Evolutionary conservation across 2,888 invertebrate genomes (phyloP), one percentile per base, ranked within the genome.

Genomic region (Drepana falcataria): DNA sequence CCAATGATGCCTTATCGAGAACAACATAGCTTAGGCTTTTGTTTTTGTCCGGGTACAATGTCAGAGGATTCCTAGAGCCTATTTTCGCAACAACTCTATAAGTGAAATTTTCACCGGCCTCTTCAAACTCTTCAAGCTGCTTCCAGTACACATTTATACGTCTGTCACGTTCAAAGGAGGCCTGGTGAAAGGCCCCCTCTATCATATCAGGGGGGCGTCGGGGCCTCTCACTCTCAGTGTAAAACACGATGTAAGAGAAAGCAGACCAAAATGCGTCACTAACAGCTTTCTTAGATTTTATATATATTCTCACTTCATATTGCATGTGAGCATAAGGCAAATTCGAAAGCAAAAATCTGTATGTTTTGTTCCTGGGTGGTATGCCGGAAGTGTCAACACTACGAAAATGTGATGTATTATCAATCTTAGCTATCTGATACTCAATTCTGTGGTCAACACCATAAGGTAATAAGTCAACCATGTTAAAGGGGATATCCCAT

Each of bases 101-200:
- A 2, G 90, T 91, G 71, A 97, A 96, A 71, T 95, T 92, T 4
- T 93, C 93, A 34, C 96, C 97, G 72, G 96, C 96, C 68, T 94
- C 92, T 65, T 94, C 91, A 73, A 92, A 92, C 49, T 92, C 91
- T 34, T 93, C 92, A 53, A 97, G 92, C 61, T 94, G 93, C 73
- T 95, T 94, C 96, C 97, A 97, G 78, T 96, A 97, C 35, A 97
- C 85, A 75, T 93, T 93, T 48, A 96, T 87, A 54, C 93, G 92
- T 60, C 94, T 89, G 58, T 91, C 91, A 47, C 84, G 80, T 34
- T 91, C 85, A 68, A 80, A 91, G 53, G 79, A 79, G 83, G 86
- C 83, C 61, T 94, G 92, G 77, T 95, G 93, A 77, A 96, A 97
- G 70, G 95, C 94, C 48, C 97, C 96, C 21, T 93, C 87, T 60